Evolutionary conservation across 2,113 vertebrate genomes (phyloP).

Genomic region (Daphoenositta chrysoptera): DNA sequence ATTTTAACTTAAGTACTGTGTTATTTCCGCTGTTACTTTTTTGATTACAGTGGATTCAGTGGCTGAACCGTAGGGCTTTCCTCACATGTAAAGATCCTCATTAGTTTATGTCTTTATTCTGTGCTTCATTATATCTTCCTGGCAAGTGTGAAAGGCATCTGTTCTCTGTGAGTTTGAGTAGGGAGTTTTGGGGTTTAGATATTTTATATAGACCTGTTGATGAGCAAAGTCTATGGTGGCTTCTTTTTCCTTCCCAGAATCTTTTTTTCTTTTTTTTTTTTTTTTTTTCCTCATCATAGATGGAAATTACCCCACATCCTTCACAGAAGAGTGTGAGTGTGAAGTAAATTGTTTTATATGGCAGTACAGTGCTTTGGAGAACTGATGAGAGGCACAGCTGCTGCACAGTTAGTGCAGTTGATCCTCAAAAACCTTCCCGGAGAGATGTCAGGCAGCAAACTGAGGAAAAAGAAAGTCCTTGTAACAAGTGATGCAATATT

Average conservation of each 20-base stretch:
- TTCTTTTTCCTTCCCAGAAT: background rate
- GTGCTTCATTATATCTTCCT: background rate
- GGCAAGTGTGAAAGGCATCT: background rate
- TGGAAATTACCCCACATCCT: background rate
- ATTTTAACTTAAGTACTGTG: background rate
- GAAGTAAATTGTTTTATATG: background rate
- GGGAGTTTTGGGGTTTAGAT: background rate
- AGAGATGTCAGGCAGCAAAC: background rate
- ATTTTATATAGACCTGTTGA: background rate
- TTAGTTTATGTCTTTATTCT: background rate
- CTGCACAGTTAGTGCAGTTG: background rate
- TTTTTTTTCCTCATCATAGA: accelerated
- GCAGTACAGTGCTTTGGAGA: background rate
- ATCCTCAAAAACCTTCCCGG: background rate
- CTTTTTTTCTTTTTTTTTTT: accelerated
- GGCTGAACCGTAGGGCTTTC: background rate
- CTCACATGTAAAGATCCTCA: background rate
- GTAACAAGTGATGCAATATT: background rate
- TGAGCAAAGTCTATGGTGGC: background rate
- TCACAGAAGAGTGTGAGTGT: background rate
- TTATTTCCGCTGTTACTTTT: background rate
- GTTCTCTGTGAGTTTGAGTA: background rate
- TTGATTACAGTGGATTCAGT: background rate
- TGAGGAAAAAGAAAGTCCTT: background rate
- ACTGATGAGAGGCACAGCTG: background rate